Conservation (phyloP, 2,797 vertebrate species). For the Pangasius sanitwongsei region DNA sequence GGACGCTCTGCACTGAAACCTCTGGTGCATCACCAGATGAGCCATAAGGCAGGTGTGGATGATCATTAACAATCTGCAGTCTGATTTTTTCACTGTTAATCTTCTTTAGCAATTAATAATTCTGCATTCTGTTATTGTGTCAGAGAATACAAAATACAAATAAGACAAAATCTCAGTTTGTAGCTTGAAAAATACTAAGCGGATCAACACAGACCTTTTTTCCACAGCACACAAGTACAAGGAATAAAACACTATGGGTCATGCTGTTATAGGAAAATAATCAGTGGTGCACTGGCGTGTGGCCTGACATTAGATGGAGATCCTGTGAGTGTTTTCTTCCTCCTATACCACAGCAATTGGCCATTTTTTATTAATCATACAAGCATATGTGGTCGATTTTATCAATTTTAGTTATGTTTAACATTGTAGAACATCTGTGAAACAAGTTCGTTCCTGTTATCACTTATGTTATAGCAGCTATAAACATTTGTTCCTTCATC, state of each 20-base stretch:
- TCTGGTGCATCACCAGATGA: slow-evolving; percentile 38
- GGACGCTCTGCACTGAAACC: slow-evolving; percentile 53
- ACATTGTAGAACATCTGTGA: background rate
- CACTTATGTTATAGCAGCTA: too few species aligned
- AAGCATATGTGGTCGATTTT: background rate
- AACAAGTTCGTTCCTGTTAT: background rate
- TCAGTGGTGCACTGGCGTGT: background rate
- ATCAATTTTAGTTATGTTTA: background rate
- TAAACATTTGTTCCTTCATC: background rate
- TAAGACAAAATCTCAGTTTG: background rate
- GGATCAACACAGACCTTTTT: too few species aligned
- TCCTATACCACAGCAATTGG: too few species aligned
- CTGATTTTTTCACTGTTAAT: background rate
- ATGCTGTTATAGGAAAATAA: background rate
- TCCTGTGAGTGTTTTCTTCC: too few species aligned
- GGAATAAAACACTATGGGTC: background rate
- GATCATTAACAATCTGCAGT: background rate
- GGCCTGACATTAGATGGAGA: too few species aligned
- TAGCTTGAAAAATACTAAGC: background rate
- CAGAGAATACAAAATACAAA: background rate
- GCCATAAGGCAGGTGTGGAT: background rate
- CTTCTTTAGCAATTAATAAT: background rate
- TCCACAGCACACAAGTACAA: too few species aligned
- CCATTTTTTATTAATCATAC: background rate
- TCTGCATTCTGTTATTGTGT: background rate